phyloP scores from a whole-genome alignment of 1,140 invertebrate species.

The Aphelenchoides fujianensis region DNA sequence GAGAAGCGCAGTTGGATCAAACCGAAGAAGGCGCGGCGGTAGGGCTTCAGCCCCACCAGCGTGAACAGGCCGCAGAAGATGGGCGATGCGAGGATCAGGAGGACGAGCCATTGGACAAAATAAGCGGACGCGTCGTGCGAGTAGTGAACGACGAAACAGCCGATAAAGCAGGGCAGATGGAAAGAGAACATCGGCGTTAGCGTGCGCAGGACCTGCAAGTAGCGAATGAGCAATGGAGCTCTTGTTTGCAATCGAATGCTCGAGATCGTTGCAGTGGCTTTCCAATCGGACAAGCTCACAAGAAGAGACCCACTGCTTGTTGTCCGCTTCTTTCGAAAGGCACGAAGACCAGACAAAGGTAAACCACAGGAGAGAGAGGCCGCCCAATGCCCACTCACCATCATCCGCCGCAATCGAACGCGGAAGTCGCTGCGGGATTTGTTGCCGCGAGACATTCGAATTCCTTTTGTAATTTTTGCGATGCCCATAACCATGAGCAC shows the following conservation, averaged over 20 bases:
- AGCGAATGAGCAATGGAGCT: too few relatives aligned
- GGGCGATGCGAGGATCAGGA: not conserved
- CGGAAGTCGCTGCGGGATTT: too few relatives aligned
- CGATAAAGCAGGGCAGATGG: conserved; percentile 2
- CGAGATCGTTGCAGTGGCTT: too few relatives aligned
- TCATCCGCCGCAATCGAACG: too few relatives aligned
- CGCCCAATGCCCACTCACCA: too few relatives aligned
- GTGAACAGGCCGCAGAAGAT: not conserved
- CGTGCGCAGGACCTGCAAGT: conserved; percentile 1
- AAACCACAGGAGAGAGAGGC: too few relatives aligned
- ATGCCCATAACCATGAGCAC: too few relatives aligned
- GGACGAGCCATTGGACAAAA: not conserved
- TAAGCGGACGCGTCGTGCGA: not conserved
- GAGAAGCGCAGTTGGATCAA: not conserved
- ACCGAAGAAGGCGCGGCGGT: not conserved
- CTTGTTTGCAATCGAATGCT: too few relatives aligned
- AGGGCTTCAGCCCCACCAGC: not conserved
- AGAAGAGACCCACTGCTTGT: too few relatives aligned
- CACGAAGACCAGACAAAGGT: not conserved
- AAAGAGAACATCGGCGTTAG: not conserved
- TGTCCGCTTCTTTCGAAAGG: not conserved
- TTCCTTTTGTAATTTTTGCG: too few relatives aligned
- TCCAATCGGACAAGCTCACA: too few relatives aligned
- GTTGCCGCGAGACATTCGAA: too few relatives aligned
- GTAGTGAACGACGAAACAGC: not conserved